Base-by-base conservation (phyloP, 2,888 invertebrate species). In the Dyspetes luteomarginatus region DNA sequence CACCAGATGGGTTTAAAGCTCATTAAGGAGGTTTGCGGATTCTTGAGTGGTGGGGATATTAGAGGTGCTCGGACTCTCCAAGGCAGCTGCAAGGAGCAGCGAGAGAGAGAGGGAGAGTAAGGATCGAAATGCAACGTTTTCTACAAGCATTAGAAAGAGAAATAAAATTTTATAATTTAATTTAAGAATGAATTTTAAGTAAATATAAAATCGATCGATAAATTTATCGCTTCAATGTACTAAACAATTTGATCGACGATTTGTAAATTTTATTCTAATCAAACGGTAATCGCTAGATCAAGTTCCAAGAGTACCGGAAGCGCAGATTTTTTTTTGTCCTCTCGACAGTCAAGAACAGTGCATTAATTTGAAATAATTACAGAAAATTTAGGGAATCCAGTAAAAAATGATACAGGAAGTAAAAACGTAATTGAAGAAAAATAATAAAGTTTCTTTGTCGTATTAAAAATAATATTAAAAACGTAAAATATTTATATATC, bases 1-100 rank as follows among this genome's bases (percentile, higher is more conserved):
- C 73, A 69, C 77, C 77, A 81, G 76, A 77, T 81, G 73, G 52
- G 69, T 69, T 48, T 73, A 69, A n/a, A 56, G 77, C 73, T 81
- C 56, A 81, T 81, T 77, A 76, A 68, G 56, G 48, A 68, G 56
- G 50, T 73, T 78, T 60, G 60, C 73, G 50, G 36, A 60, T 58
- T 41, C 30, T 12, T 48, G 22, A 7, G 65, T 24, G 36, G 58
- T 50, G 77, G 69, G 71, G 58, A 65, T 58, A 41, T 73, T 58
- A 22, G 41, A 58, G 67, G 60, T 52, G 45, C 64, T 65, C 65
- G 43, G 62, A 48, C 19, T 55, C 45, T 43, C 43, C 41, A 52
- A 67, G 60, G 67, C 78, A 72, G 72, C 78, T 67, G 67, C 72
- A 60, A 15, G 26, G 26, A 12, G 26, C 52, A 17, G 41, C 52